A percentile compares a stretch with the other conserved stretches of the same genome.
phyloP scores from a whole-genome alignment of 2,797 vertebrate species.

The Erpetoichthys calabaricus region DNA sequence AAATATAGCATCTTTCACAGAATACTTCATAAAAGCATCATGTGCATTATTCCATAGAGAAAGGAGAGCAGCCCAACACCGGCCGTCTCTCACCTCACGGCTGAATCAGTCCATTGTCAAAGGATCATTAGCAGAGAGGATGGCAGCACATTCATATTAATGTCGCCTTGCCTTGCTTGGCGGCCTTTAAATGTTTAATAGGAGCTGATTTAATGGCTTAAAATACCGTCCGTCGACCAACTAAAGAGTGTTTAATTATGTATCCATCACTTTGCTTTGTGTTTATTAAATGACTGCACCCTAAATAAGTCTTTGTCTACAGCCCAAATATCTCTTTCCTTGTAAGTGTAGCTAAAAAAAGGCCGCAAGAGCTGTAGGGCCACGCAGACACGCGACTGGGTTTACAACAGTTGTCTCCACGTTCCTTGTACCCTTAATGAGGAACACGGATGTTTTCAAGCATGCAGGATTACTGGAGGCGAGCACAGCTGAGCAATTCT shows the following conservation, averaged over 20 bases:
- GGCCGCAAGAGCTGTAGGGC: background rate
- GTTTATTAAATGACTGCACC: background rate
- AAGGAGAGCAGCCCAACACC: too few relatives aligned
- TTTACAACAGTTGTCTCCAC: background rate
- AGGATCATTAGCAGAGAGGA: background rate
- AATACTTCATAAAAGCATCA: background rate
- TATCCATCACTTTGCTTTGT: background rate
- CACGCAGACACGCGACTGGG: background rate
- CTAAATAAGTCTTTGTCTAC: background rate
- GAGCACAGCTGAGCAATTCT: too few relatives aligned
- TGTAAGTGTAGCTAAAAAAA: background rate
- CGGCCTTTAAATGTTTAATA: conserved; percentile 1
- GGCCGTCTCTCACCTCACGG: background rate
- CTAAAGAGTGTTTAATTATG: conserved; percentile 5
- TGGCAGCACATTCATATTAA: background rate
- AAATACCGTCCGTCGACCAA: background rate
- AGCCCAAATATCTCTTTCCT: background rate
- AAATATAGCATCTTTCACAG: background rate
- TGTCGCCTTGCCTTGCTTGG: background rate
- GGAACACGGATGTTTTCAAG: too few relatives aligned
- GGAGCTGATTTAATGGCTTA: conserved; percentile 6
- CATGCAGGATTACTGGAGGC: too few relatives aligned
- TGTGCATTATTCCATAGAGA: too few relatives aligned
- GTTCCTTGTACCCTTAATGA: too few relatives aligned
- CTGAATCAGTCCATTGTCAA: conserved; percentile 3